A percentile compares a stretch with the other conserved stretches of the same genome.
Evolutionary conservation across 2,888 invertebrate genomes (phyloP).

Genomic region (Ormyrus thymus): DNA sequence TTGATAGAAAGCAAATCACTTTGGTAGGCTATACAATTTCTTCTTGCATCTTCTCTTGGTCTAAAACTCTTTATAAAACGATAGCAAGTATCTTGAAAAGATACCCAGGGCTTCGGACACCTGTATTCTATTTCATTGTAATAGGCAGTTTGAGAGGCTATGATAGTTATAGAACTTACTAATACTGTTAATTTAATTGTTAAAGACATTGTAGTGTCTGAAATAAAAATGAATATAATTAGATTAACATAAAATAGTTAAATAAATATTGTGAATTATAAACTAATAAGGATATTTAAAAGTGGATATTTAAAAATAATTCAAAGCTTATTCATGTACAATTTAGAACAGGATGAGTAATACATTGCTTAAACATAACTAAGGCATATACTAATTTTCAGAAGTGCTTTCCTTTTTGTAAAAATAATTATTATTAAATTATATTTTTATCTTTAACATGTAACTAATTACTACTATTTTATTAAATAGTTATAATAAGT

Average conservation of each 20-base stretch:
- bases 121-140: conserved; percentile 65
- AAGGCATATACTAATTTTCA: not conserved
- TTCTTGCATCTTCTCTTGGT: conserved; percentile 86
- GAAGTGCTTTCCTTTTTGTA: too few species aligned
- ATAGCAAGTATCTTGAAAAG: conserved; percentile 88
- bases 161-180: conserved; percentile 25
- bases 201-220: conserved; percentile 53
- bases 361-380: not conserved
- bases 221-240: conserved; percentile 3
- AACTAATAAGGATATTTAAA: not conserved
- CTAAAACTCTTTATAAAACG: conserved; percentile 93
- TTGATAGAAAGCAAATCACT: conserved; percentile 89
- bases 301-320: not conserved
- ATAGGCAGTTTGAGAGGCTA: conserved; percentile 63
- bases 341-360: not conserved
- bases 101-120: conserved; percentile 93
- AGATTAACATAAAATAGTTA: not conserved
- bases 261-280: not conserved
- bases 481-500: too few species aligned
- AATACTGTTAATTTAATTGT: conserved; percentile 36
- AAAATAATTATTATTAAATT: too few species aligned
- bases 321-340: not conserved
- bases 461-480: too few species aligned
- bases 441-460: too few species aligned
- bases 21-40: conserved; percentile 88